Base-by-base conservation (phyloP, 2,113 vertebrate genomes). In the Strigops habroptila region DNA sequence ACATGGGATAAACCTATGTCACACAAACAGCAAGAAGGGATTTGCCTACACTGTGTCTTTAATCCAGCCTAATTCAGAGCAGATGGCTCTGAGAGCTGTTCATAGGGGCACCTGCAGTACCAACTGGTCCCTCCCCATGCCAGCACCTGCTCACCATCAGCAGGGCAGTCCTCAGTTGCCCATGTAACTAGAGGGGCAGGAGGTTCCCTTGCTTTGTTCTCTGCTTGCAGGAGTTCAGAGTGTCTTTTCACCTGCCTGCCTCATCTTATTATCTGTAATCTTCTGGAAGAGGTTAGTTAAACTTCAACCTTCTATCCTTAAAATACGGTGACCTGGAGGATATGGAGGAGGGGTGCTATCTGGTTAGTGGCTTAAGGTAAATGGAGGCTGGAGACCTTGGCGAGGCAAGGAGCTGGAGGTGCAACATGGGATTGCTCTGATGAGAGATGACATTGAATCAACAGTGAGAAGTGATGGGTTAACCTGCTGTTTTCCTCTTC, bases 41-140 rank as follows among this genome's bases (percentile, higher is more conserved):
- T 96, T 96, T 90, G 37, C 52, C 33, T 60, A 2, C 52, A 31
- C 48, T 69, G 17, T 77, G 43, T 44, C 65, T 93, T 76, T 96
- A 97, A 96, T 88, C 85, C 39, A 21, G 10, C 6, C n/a, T 96
- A 93, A 97, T 94, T 90, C 93, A 85, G 74, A 93, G 63, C 94
- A 96, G 94, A 93, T 89, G 90, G 59, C 49, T 96, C 49, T 14
- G 53, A 82, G 67, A 82, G 30, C 49, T 5, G 3, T 27, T 14
- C 41, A 13, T n/a, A n/a, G 63, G 69, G 52, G 24, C 48, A 80
- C 46, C 68, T 71, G 63, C 39, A 62, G 41, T 1, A 19, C 3
- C 3, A 39, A 21, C 48, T 43, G 0, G 0, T 23, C 44, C 14
- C 10, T 63, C 27, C 48, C 33, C 74, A 23, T 4, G 7, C 37